A percentile compares a stretch with the other conserved stretches of the same genome.
Conservation (phyloP, 2,797 vertebrate genomes). For the Lacerta agilis region DNA sequence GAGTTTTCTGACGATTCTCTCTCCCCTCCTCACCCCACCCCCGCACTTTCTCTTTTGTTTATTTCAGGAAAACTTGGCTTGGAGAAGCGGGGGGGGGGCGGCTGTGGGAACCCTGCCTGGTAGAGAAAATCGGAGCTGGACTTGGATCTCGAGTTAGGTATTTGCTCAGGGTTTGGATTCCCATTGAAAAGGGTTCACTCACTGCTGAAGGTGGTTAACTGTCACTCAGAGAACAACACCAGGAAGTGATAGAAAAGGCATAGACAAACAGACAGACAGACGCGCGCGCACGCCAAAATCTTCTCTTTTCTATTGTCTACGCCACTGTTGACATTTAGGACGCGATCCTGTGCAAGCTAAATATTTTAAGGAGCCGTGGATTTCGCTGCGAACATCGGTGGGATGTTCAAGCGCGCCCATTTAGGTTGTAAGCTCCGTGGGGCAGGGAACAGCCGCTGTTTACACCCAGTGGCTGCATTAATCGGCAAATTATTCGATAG, state of each 20-base stretch:
- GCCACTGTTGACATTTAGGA: slow-evolving; percentile 18
- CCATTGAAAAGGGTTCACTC: background rate
- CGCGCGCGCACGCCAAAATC: background rate
- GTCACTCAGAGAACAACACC: background rate
- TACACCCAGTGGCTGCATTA: background rate
- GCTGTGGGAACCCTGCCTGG: too few relatives aligned
- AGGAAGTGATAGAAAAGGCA: background rate
- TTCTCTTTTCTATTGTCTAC: background rate
- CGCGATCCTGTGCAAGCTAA: background rate
- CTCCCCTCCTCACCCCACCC: background rate
- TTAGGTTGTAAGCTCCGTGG: background rate
- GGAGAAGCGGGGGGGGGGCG: too few relatives aligned
- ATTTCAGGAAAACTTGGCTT: background rate
- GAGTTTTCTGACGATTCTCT: slow-evolving; percentile 61
- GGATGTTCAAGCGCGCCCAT: background rate
- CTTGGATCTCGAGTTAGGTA: slow-evolving; percentile 18
- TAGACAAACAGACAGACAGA: background rate
- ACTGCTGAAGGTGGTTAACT: too few relatives aligned
- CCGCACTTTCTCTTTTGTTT: background rate
- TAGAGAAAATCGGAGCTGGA: slow-evolving; percentile 48
- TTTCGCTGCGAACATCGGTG: background rate
- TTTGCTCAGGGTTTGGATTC: slow-evolving; percentile 23
- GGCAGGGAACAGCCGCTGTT: background rate
- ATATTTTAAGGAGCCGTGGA: background rate
- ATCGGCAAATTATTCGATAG: background rate